A percentile compares a stretch with the other conserved stretches of the same genome.
These are phyloP conservation scores for Mus caroli DNA, from an alignment of 2,797 vertebrate species.

Conservation along the genomic window DNA sequence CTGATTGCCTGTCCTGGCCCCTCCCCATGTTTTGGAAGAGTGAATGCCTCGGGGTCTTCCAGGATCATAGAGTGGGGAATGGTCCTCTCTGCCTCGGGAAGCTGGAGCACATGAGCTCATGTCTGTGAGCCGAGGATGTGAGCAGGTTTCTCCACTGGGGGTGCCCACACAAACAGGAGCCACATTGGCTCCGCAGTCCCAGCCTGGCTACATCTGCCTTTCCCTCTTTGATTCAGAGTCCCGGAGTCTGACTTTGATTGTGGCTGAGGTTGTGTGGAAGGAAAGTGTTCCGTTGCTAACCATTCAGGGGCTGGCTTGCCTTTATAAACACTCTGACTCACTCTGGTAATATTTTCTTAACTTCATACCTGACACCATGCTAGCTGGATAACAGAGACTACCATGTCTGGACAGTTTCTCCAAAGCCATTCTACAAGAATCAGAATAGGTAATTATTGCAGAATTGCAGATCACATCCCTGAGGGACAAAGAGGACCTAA, in stretches of 20 bases:
- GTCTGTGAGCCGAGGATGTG: conserved; percentile 84
- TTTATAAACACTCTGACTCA: conserved; percentile 66
- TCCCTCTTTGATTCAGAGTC: neutral
- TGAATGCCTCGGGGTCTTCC: conserved; percentile 47
- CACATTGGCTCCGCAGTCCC: conserved; percentile 62
- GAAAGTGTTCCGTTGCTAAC: neutral
- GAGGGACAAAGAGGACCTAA: neutral
- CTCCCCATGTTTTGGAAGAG: neutral
- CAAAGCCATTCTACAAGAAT: neutral
- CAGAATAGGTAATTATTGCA: neutral
- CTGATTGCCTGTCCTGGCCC: neutral
- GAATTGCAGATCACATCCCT: neutral
- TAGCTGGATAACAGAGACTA: neutral
- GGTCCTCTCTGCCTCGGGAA: conserved; percentile 61
- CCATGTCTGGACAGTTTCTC: neutral
- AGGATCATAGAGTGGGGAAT: conserved; percentile 54
- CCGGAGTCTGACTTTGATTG: neutral
- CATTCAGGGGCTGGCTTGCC: neutral
- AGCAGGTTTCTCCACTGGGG: conserved; percentile 81
- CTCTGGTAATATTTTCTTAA: neutral
- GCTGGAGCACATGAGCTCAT: conserved; percentile 85
- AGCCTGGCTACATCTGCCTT: conserved; percentile 53
- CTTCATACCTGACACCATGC: conserved; percentile 21
- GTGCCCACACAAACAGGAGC: conserved; percentile 83
- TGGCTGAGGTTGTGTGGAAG: neutral